Evolutionary conservation across 2,113 vertebrate genomes (phyloP).

Genomic region (Trichechus manatus): DNA sequence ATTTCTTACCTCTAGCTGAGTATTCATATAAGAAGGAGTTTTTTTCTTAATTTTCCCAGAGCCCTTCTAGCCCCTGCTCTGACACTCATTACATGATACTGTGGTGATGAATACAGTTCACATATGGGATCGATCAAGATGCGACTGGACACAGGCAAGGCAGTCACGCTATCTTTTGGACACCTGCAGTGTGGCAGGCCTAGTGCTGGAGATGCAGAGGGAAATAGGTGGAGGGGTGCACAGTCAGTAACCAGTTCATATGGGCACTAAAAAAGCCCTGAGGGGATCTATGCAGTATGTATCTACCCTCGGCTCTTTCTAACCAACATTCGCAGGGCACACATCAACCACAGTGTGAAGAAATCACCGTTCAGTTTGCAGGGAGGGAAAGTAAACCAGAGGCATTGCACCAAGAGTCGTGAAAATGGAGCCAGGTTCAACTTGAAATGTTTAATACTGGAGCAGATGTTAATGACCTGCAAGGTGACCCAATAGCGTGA

Average conservation of each 20-base stretch:
- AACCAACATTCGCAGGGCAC: not conserved
- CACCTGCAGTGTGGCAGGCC: not conserved
- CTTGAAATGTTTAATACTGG: constrained; percentile 31
- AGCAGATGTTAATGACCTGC: not conserved
- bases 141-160: not conserved
- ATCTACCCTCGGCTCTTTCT: not conserved
- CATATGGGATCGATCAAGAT: not conserved
- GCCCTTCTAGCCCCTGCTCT: not conserved
- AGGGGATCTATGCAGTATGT: not conserved
- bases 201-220: not conserved
- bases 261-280: not conserved
- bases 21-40: constrained; percentile 51
- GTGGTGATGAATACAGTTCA: constrained; percentile 12
- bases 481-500: not conserved
- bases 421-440: constrained; percentile 2
- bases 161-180: not conserved
- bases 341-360: not conserved
- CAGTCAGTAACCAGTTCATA: not conserved
- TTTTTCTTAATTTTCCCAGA: not conserved
- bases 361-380: not conserved
- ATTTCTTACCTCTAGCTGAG: constrained; percentile 54
- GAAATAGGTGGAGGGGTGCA: not conserved
- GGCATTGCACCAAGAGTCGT: not conserved
- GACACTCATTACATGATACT: not conserved
- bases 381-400: not conserved